Conservation (phyloP, 2,113 vertebrate species). For the Ovis canadensis region DNA sequence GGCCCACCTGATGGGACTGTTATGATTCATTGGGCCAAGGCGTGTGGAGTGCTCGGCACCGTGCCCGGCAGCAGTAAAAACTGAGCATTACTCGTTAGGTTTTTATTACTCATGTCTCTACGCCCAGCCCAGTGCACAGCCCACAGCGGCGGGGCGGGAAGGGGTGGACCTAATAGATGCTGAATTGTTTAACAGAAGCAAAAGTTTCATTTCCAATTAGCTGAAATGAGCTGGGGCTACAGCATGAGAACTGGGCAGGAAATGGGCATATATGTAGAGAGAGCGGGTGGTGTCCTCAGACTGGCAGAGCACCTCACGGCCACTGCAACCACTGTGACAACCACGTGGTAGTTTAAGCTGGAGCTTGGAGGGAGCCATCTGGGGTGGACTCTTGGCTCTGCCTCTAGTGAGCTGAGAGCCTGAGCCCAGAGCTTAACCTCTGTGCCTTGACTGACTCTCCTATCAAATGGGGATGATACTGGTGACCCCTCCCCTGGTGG, state of each 20-base stretch:
- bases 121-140: neutral
- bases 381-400: neutral
- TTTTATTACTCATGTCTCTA: neutral
- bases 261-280: neutral
- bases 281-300: rapidly evolving
- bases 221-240: neutral
- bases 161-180: neutral
- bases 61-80: rapidly evolving
- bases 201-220: neutral
- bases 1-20: neutral
- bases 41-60: rapidly evolving
- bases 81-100: neutral
- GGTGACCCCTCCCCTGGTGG: neutral
- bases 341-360: no score
- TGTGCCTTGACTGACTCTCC: neutral
- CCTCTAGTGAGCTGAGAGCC: neutral
- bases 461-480: neutral
- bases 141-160: neutral
- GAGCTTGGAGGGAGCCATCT: neutral
- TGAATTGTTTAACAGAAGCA: neutral
- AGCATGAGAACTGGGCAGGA: neutral
- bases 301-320: rapidly evolving
- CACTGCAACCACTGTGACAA: rapidly evolving
- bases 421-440: neutral
- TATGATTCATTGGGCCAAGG: neutral